Base-by-base conservation (phyloP, 1,140 invertebrate species). In the Adelges cooleyi region DNA sequence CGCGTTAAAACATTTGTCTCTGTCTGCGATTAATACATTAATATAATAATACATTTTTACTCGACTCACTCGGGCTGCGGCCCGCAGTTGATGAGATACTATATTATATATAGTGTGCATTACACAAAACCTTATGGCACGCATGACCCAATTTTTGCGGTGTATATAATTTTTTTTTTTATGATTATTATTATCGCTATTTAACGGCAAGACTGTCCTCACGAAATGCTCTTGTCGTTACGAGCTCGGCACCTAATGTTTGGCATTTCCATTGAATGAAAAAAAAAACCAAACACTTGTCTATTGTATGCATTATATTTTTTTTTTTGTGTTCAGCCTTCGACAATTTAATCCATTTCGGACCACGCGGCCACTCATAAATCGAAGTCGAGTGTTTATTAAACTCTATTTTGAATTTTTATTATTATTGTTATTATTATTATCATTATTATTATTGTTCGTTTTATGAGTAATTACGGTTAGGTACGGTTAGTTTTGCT, bases 211-310 rank as follows among this genome's bases (percentile, higher is more conserved):
- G 53, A 20, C 42, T 56, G 53, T 54, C 36, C 53, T 56, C 53
- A 56, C 38, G 53, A 56, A 56, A 56, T 56, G 10, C 18, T 17
- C 53, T 56, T n/a, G n/a, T n/a, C 53, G 36, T 56, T 56, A 56
- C 27, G 40, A 33, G 42, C 42, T 42, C 42, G 38, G 53, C 38
- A 33, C 40, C 22, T 27, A 11, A 56, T 38, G 42, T 17, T 56
- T 38, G 15, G 42, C 22, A 11, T 15, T 42, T 25, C 42, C 53
- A 25, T 42, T 56, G 36, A 56, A 56, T 29, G 36, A 56, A 56
- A 53, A 56, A 42, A 56, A 20, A n/a, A n/a, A n/a, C n/a, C n/a
- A n/a, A n/a, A n/a, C n/a, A n/a, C n/a, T n/a, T n/a, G n/a, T n/a
- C n/a, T n/a, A n/a, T n/a, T n/a, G n/a, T n/a, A n/a, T n/a, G n/a